Conservation (phyloP, 1,140 invertebrate genomes). For the Lordiphosa mommai region DNA sequence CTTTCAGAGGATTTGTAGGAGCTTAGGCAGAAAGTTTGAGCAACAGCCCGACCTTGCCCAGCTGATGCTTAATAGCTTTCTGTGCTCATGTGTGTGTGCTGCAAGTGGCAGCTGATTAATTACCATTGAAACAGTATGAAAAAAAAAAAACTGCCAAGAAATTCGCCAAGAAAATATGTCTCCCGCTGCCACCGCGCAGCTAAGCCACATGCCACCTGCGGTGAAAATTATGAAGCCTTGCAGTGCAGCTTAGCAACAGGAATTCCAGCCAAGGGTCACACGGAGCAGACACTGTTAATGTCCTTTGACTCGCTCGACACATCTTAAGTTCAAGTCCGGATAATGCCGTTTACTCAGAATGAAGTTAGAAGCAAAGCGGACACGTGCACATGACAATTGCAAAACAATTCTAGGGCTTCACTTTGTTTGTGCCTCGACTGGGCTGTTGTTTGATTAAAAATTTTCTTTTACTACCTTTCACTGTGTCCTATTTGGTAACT, state of each 20-base stretch:
- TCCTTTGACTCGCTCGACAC: constrained; percentile 14
- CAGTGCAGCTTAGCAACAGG: constrained; percentile 39
- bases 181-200: constrained; percentile 13
- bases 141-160: neutral
- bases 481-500: constrained; percentile 41
- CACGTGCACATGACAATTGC: constrained; percentile 42
- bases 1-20: constrained; percentile 61
- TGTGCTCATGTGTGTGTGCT: neutral
- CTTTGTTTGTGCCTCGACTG: constrained; percentile 16
- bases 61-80: constrained; percentile 38
- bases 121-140: constrained; percentile 33
- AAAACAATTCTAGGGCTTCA: constrained; percentile 64
- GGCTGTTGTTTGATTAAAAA: constrained; percentile 62
- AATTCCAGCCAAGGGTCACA: constrained; percentile 6
- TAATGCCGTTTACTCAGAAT: constrained; percentile 11
- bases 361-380: neutral
- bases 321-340: constrained; percentile 22
- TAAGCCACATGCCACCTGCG: constrained; percentile 41
- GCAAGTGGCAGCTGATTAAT: constrained; percentile 50
- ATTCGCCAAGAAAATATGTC: constrained; percentile 10
- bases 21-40: constrained; percentile 63
- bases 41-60: constrained; percentile 31
- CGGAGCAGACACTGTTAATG: constrained; percentile 27
- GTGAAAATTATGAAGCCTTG: constrained; percentile 69
- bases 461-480: constrained; percentile 44